phyloP scores from a whole-genome alignment of 2,888 invertebrate genomes.

The Hirtodrosophila confusa region DNA sequence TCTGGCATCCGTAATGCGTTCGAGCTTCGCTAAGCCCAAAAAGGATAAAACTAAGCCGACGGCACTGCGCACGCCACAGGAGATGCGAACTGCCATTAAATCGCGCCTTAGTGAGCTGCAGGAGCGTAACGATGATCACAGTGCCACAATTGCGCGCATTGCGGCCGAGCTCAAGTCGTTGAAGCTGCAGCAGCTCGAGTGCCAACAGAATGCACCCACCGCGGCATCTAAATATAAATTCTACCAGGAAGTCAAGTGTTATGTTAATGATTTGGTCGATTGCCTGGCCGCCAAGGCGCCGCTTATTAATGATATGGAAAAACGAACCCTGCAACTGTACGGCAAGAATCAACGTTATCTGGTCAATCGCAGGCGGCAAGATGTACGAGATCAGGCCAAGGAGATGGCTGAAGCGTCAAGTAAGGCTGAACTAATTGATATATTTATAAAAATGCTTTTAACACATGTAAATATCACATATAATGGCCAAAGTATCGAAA shows the following conservation, averaged over 20 bases:
- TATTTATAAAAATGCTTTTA: neutral
- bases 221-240: conserved; percentile 94
- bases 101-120: conserved; percentile 86
- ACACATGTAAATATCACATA: too few relatives aligned
- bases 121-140: conserved; percentile 85
- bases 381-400: conserved; percentile 96
- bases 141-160: conserved; percentile 84
- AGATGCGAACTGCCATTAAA: conserved; percentile 78
- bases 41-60: conserved; percentile 77
- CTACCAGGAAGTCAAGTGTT: conserved; percentile 97
- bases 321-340: conserved; percentile 89
- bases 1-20: conserved; percentile 53
- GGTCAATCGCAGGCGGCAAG: conserved; percentile 93
- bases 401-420: conserved; percentile 91
- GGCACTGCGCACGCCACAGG: conserved; percentile 80
- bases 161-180: conserved; percentile 83
- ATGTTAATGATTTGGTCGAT: conserved; percentile 97
- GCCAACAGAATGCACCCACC: conserved; percentile 84
- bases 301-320: conserved; percentile 91
- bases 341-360: conserved; percentile 90
- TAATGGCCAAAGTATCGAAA: too few relatives aligned
- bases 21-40: conserved; percentile 56
- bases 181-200: conserved; percentile 85
- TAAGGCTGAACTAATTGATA: conserved; percentile 70
- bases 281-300: conserved; percentile 97